A percentile compares a stretch with the other conserved stretches of the same genome.
Evolutionary conservation across 2,797 vertebrate genomes (phyloP).

Genomic region (Sebastes kiyomatsui): DNA sequence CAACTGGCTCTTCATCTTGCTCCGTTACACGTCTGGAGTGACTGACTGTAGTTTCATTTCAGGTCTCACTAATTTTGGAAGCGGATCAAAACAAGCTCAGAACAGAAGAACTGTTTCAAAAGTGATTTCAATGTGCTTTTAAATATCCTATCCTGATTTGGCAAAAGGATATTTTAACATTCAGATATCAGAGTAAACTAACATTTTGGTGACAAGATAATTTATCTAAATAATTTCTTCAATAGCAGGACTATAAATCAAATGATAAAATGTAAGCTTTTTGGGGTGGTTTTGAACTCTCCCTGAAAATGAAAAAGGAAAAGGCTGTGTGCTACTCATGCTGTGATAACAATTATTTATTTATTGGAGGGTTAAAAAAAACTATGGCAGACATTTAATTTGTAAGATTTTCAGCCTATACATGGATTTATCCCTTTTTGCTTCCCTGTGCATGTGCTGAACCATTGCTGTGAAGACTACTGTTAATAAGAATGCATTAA

Average conservation of each 20-base stretch:
- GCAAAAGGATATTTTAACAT: not conserved
- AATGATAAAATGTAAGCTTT: not conserved
- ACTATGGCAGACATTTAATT: not conserved
- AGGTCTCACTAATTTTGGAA: not conserved
- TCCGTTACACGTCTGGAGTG: not conserved
- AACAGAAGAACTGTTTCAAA: not conserved
- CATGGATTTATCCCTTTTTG: not conserved
- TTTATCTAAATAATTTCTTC: not conserved
- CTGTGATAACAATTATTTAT: not conserved
- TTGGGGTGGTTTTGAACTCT: not conserved
- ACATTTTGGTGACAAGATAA: not conserved
- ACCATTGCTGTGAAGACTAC: constrained; percentile 5
- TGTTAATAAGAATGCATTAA: constrained; percentile 52
- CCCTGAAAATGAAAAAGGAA: not conserved
- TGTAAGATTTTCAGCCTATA: not conserved
- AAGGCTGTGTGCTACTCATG: not conserved
- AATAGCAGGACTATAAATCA: not conserved
- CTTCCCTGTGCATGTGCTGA: not conserved
- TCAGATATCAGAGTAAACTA: not conserved
- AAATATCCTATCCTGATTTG: not conserved
- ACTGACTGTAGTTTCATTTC: not conserved
- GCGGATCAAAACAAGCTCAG: not conserved
- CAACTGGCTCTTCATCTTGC: not conserved
- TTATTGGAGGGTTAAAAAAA: not conserved
- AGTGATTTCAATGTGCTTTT: not conserved